These are phyloP conservation scores for Neopipo cinnamomea DNA, from an alignment of 2,113 vertebrate species.

Conservation along the genomic window DNA sequence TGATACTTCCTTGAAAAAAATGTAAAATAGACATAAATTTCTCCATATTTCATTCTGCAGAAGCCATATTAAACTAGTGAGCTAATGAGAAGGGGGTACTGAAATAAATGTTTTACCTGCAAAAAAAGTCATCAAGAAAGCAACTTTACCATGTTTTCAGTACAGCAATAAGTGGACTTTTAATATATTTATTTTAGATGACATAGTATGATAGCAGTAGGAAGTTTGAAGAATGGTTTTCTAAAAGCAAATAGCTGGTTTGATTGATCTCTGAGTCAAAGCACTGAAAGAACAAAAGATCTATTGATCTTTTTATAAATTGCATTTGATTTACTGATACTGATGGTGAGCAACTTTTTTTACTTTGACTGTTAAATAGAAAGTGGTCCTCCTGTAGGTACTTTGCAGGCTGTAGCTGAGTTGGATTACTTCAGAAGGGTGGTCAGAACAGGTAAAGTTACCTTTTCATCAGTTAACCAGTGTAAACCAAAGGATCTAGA, in stretches of 20 bases:
- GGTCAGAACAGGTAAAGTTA: not conserved
- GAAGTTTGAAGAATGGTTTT: not conserved
- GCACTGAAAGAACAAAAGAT: not conserved
- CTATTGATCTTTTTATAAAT: not conserved
- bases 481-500: not conserved
- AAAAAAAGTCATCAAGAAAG: not conserved
- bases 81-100: not conserved
- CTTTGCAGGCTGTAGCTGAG: not conserved
- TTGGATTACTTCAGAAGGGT: not conserved
- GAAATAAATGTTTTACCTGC: not conserved
- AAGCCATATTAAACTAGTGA: not conserved
- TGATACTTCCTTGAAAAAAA: not conserved
- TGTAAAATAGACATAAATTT: not conserved
- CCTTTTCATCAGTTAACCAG: not conserved
- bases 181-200: not conserved
- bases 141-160: not conserved
- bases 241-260: not conserved
- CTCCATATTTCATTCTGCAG: not conserved
- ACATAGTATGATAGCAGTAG: not conserved
- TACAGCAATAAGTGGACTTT: not conserved
- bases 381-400: not conserved
- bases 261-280: not conserved
- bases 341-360: not conserved
- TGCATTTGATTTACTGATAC: not conserved
- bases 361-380: not conserved